Conservation (phyloP, 23 tunicate genomes). For the Ascidia mentula region DNA sequence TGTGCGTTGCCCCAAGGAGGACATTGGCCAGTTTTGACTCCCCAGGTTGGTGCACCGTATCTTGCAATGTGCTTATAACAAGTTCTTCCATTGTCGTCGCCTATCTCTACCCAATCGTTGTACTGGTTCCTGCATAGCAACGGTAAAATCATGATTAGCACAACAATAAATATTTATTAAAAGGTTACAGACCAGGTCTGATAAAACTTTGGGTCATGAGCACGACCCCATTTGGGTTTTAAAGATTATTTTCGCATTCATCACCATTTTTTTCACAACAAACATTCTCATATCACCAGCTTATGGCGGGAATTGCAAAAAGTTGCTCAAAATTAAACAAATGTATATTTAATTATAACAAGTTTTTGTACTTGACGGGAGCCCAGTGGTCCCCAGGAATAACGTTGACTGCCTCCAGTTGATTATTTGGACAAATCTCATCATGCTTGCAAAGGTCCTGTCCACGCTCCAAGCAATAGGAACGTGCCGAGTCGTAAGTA, state of each 20-base stretch:
- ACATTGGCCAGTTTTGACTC: constrained; percentile 38
- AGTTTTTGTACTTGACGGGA: neutral
- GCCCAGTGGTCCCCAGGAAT: neutral
- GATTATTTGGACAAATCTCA: neutral
- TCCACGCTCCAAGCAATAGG: neutral
- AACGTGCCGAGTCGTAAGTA: neutral
- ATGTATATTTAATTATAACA: no score
- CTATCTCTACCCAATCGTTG: constrained; percentile 73
- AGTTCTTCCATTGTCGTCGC: constrained; percentile 32
- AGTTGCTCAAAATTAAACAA: no score
- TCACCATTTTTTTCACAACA: no score
- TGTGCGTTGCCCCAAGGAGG: constrained; percentile 41
- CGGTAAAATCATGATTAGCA: no score
- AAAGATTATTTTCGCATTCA: no score
- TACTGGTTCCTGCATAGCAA: constrained; percentile 38
- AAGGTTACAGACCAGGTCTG: no score
- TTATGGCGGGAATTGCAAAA: no score
- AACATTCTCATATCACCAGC: no score
- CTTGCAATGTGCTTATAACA: constrained; percentile 52
- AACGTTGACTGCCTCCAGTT: neutral
- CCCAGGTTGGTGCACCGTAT: constrained; percentile 56
- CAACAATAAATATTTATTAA: no score
- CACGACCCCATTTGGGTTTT: no score
- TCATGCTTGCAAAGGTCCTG: neutral
- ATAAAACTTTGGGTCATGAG: no score